Conservation (phyloP, 35 echinoderm and acorn worm species). For the Apostichopus japonicus region DNA sequence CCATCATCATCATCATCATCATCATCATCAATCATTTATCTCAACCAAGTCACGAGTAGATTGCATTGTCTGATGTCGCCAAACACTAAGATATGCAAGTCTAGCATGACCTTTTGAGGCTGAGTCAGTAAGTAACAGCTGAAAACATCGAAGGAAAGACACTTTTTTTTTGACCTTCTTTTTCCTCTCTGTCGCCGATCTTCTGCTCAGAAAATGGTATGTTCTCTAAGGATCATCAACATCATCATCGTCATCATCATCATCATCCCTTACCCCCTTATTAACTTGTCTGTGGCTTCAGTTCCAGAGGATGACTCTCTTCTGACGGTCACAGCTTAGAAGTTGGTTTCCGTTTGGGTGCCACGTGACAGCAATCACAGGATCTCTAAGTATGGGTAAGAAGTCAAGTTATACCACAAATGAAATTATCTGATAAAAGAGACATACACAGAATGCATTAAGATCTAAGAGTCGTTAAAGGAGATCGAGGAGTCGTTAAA, state of each 20-base stretch:
- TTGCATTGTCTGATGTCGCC: too few species aligned
- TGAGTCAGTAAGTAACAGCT: too few species aligned
- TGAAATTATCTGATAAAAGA: too few species aligned
- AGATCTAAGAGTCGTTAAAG: too few species aligned
- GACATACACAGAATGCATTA: too few species aligned
- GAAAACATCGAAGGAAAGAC: background rate
- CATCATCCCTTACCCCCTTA: background rate
- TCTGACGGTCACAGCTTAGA: slow-evolving; percentile 88
- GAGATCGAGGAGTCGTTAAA: too few species aligned
- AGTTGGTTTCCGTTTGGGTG: slow-evolving; percentile 82
- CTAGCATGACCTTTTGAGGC: too few species aligned
- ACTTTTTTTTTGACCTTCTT: background rate
- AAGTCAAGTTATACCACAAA: too few species aligned
- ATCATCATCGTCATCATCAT: background rate
- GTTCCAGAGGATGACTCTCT: slow-evolving; percentile 85
- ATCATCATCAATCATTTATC: too few species aligned
- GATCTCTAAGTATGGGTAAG: slow-evolving; percentile 57
- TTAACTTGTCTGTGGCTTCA: background rate
- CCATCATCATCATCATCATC: too few species aligned
- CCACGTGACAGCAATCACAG: slow-evolving; percentile 89
- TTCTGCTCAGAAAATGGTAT: background rate
- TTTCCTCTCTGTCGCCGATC: background rate
- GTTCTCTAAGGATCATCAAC: background rate
- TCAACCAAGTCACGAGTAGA: too few species aligned
- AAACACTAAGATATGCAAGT: too few species aligned